phyloP scores from a whole-genome alignment of 2,888 invertebrate genomes.

The Perithous albicinctus region DNA sequence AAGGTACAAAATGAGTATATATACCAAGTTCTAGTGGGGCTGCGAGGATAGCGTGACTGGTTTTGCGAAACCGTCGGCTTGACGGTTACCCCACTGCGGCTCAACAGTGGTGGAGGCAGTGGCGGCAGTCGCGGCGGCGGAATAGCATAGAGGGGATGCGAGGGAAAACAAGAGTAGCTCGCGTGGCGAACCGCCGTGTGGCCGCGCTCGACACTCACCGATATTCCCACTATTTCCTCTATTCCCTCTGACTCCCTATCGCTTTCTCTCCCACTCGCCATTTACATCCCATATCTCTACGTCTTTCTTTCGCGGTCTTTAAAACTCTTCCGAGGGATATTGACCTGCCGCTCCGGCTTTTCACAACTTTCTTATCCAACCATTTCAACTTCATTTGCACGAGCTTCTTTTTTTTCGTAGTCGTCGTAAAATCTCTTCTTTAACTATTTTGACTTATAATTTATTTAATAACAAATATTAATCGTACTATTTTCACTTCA shows the following conservation, averaged over 20 bases:
- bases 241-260: slow-evolving; percentile 64
- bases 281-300: not conserved
- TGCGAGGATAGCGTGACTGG: slow-evolving; percentile 70
- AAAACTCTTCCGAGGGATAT: not conserved
- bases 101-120: slow-evolving; percentile 59
- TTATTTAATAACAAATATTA: no score
- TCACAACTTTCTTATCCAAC: not conserved
- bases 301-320: slow-evolving; percentile 6
- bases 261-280: slow-evolving; percentile 34
- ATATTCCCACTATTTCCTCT: slow-evolving; percentile 74
- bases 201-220: slow-evolving; percentile 81
- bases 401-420: not conserved
- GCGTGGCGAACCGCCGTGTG: slow-evolving; percentile 82
- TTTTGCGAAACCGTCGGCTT: slow-evolving; percentile 61
- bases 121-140: slow-evolving; percentile 72
- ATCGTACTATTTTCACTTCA: no score
- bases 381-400: slow-evolving; percentile 9
- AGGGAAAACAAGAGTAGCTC: slow-evolving; percentile 78
- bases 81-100: slow-evolving; percentile 50
- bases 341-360: not conserved
- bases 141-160: slow-evolving; percentile 64
- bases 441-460: no score
- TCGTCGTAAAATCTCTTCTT: not conserved
- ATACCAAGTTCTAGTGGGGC: slow-evolving; percentile 66
- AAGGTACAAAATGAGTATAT: slow-evolving; percentile 70